A percentile compares a stretch with the other conserved stretches of the same genome.
Evolutionary conservation across 2,888 invertebrate genomes (phyloP).

Genomic region (Terebella lapidaria): DNA sequence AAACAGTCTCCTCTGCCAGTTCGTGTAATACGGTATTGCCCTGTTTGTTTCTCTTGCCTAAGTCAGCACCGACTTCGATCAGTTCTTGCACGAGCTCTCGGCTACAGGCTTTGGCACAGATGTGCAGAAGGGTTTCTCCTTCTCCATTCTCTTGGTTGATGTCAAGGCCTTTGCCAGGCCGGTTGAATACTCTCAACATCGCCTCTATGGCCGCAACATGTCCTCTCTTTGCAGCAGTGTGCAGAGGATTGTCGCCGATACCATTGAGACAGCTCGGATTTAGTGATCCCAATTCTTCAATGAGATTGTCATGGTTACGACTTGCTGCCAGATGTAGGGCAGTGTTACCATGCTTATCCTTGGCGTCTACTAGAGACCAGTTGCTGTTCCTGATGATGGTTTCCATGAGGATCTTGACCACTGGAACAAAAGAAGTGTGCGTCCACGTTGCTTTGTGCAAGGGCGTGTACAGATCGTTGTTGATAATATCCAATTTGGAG

Average conservation of each 20-base stretch:
- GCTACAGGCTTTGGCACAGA: constrained; percentile 9
- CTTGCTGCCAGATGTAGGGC: constrained; percentile 46
- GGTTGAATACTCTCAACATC: constrained; percentile 16
- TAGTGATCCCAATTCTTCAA: constrained; percentile 13
- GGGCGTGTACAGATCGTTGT: constrained; percentile 37
- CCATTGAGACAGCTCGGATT: constrained; percentile 17
- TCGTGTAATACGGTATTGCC: constrained; percentile 44
- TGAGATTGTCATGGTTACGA: constrained; percentile 14
- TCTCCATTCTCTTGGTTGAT: constrained; percentile 13
- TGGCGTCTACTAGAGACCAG: constrained; percentile 45
- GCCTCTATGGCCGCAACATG: constrained; percentile 4
- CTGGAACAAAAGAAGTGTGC: constrained; percentile 27
- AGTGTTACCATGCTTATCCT: constrained; percentile 41
- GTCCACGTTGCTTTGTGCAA: constrained; percentile 41
- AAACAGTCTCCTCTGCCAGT: constrained; percentile 29
- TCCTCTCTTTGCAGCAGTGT: constrained; percentile 13
- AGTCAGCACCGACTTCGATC: constrained; percentile 34
- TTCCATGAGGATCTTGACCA: constrained; percentile 35
- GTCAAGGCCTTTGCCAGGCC: constrained; percentile 10
- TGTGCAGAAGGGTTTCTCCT: constrained; percentile 16
- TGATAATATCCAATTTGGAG: constrained; percentile 39
- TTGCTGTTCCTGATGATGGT: constrained; percentile 44
- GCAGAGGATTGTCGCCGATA: constrained; percentile 19
- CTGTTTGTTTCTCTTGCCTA: constrained; percentile 28
- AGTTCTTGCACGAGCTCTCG: constrained; percentile 26